These are phyloP conservation scores for Oceanodroma leucorhoa DNA, from an alignment of 2,797 vertebrate species.

Conservation along the genomic window DNA sequence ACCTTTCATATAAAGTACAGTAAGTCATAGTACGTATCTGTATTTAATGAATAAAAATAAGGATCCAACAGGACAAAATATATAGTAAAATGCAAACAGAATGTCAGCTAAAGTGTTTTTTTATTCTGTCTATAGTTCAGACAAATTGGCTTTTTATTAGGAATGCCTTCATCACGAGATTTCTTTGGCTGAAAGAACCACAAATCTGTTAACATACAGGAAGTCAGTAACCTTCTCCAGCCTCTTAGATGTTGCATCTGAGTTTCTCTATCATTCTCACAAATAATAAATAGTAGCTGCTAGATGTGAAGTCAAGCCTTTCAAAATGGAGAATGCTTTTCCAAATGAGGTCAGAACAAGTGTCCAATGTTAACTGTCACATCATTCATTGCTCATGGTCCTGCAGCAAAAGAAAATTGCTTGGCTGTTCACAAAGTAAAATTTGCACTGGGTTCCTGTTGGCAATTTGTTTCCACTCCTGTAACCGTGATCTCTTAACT, in stretches of 20 bases:
- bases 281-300: background rate
- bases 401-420: background rate
- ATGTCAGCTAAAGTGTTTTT: background rate
- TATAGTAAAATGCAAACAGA: background rate
- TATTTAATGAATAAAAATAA: background rate
- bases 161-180: background rate
- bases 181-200: background rate
- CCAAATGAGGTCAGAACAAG: background rate
- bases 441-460: background rate
- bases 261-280: background rate
- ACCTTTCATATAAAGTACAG: background rate
- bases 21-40: background rate
- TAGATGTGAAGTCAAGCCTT: background rate
- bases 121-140: background rate
- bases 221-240: background rate
- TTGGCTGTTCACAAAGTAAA: background rate
- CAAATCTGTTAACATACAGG: background rate
- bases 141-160: background rate
- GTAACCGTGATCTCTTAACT: background rate
- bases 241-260: background rate
- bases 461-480: background rate
- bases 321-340: background rate
- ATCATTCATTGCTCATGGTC: background rate
- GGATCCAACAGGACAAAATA: background rate
- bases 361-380: background rate